Evolutionary conservation across 2,113 vertebrate genomes (phyloP).

Genomic region (Aegypius monachus): DNA sequence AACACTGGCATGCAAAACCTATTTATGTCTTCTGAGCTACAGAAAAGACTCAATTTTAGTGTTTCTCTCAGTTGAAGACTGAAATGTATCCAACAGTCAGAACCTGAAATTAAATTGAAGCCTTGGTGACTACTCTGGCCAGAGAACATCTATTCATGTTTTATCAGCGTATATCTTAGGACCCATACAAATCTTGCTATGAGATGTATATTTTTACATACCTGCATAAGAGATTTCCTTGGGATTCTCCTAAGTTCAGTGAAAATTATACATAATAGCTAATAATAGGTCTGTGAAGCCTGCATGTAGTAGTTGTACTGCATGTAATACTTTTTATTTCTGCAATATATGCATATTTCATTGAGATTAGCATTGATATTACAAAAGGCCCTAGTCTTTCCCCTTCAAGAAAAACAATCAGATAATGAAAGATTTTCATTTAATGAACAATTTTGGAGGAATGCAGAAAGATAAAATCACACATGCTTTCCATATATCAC

Average conservation of each 20-base stretch:
- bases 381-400: neutral
- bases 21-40: neutral
- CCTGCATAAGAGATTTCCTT: neutral
- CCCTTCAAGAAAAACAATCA: neutral
- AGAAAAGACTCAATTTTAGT: neutral
- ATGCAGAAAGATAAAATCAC: neutral
- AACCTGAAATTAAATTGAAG: neutral
- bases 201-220: neutral
- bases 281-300: neutral
- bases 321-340: neutral
- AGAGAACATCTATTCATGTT: neutral
- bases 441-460: neutral
- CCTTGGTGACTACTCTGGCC: neutral
- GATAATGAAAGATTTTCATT: neutral
- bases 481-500: neutral
- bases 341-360: neutral
- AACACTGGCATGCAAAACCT: neutral
- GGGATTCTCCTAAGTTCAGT: neutral
- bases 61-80: neutral
- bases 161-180: neutral
- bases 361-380: neutral
- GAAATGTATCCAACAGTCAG: neutral
- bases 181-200: neutral
- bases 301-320: neutral
- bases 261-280: neutral